These are phyloP conservation scores for Paedocypris sp. DNA, from an alignment of 2,113 vertebrate genomes.

Conservation along the genomic window DNA sequence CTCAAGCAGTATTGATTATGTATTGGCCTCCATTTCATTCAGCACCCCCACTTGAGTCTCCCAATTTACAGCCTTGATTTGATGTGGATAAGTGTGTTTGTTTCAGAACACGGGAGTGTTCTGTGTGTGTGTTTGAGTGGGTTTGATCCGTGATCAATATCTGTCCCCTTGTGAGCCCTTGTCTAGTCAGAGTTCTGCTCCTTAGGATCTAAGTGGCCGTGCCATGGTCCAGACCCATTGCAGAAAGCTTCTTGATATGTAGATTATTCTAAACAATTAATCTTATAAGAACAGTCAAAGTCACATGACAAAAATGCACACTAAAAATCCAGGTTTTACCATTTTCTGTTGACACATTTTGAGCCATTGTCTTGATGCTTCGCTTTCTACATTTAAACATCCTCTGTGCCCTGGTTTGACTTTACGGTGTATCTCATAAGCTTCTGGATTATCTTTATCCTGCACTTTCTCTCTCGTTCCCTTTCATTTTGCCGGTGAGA, in stretches of 20 bases:
- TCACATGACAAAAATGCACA: too few relatives aligned
- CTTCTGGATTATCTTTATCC: constrained; percentile 34
- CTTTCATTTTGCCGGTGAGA: constrained; percentile 14
- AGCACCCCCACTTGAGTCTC: constrained; percentile 46
- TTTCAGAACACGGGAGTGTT: constrained; percentile 20
- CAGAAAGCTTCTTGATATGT: too few relatives aligned
- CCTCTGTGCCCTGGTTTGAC: constrained; percentile 28
- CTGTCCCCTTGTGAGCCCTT: constrained; percentile 55
- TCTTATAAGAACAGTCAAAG: too few relatives aligned
- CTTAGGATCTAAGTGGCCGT: constrained; percentile 48
- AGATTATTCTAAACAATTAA: too few relatives aligned
- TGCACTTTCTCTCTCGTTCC: background rate
- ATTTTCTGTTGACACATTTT: constrained; percentile 1
- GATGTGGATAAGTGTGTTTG: constrained; percentile 39
- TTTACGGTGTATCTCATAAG: constrained; percentile 33
- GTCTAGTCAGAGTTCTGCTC: constrained; percentile 41
- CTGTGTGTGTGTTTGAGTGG: constrained; percentile 22
- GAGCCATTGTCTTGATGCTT: constrained; percentile 14
- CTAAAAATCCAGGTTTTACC: constrained; percentile 9
- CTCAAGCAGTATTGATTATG: constrained; percentile 63
- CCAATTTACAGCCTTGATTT: constrained; percentile 67
- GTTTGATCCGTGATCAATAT: constrained; percentile 54
- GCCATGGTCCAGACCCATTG: too few relatives aligned
- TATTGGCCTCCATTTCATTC: constrained; percentile 59
- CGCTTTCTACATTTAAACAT: constrained; percentile 1